These are phyloP conservation scores for Pelodytes ibericus DNA, from an alignment of 2,797 vertebrate species.

Conservation along the genomic window DNA sequence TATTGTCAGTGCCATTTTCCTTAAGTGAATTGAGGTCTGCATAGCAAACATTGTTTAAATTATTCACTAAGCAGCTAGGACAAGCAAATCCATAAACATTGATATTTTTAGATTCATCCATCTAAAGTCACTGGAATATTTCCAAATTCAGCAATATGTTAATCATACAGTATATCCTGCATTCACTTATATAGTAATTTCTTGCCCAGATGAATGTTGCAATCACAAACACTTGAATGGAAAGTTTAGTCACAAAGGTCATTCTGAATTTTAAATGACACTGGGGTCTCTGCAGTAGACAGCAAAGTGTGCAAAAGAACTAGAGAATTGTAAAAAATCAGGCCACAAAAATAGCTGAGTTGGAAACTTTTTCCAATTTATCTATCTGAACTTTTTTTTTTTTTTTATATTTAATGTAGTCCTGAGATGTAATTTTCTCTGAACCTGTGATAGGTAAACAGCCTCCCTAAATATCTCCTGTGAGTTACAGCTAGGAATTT, in stretches of 20 bases:
- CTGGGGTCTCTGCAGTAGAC: no score
- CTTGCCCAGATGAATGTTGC: background rate
- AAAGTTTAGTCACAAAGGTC: background rate
- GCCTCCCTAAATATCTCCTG: no score
- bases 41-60: constrained; percentile 36
- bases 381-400: no score
- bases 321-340: no score
- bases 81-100: constrained; percentile 38
- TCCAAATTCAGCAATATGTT: constrained; percentile 28
- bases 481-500: no score
- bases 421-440: no score
- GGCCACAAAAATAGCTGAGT: no score
- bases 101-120: constrained; percentile 25
- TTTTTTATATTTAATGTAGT: no score
- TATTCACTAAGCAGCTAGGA: constrained; percentile 25
- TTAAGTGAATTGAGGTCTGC: constrained; percentile 39
- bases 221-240: background rate
- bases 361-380: no score
- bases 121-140: constrained; percentile 14
- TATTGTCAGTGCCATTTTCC: constrained; percentile 5
- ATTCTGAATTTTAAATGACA: background rate
- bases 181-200: background rate
- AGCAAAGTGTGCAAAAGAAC: no score
- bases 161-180: constrained; percentile 2
- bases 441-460: no score